Conservation (phyloP, 1,140 invertebrate species). For the Psix sp. region DNA sequence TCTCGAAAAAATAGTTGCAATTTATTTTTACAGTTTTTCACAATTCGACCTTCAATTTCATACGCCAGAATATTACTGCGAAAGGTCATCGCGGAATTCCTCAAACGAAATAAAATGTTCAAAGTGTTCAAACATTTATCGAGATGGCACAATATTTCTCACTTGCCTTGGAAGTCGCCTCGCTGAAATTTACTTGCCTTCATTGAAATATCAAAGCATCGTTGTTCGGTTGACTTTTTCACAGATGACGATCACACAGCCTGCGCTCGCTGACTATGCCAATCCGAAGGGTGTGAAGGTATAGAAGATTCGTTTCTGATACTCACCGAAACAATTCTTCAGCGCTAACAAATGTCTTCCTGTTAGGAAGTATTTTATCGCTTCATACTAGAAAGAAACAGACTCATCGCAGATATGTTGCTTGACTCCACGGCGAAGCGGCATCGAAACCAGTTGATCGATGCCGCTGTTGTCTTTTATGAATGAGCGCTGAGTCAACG, state of each 20-base stretch:
- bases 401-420: slow-evolving; percentile 28
- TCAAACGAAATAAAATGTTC: no score
- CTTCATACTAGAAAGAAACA: slow-evolving; percentile 31
- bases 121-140: no score
- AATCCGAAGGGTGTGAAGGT: slow-evolving; percentile 12
- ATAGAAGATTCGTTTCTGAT: slow-evolving; percentile 39
- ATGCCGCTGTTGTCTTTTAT: slow-evolving; percentile 64
- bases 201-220: slow-evolving; percentile 32
- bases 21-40: no score
- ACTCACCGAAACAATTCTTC: slow-evolving; percentile 36
- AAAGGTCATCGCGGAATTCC: no score
- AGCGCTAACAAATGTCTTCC: slow-evolving; percentile 46
- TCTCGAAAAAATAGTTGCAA: no score
- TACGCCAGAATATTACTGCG: no score
- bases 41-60: no score
- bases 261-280: slow-evolving; percentile 8
- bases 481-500: slow-evolving; percentile 63
- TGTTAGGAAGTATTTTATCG: slow-evolving; percentile 43
- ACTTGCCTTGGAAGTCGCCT: no score
- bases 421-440: slow-evolving; percentile 27
- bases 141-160: no score
- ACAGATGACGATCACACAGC: slow-evolving; percentile 16
- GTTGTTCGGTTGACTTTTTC: slow-evolving; percentile 26
- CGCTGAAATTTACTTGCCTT: slow-evolving; percentile 4
- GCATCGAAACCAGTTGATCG: slow-evolving; percentile 59